A percentile compares a stretch with the other conserved stretches of the same genome.
These are phyloP conservation scores for Catocala fraxini DNA, from an alignment of 2,888 invertebrate species.

Conservation along the genomic window DNA sequence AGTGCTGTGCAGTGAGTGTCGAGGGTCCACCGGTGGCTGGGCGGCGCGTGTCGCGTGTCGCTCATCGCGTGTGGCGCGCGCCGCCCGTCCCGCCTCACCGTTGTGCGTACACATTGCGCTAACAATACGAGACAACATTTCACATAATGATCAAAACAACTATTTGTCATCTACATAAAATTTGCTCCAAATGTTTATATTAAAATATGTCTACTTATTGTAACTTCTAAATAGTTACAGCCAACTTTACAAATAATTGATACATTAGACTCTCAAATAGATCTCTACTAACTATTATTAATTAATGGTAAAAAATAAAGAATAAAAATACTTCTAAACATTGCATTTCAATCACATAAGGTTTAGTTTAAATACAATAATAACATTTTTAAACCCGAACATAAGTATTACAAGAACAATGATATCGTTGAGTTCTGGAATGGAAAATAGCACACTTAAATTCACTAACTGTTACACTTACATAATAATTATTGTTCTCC, in stretches of 20 bases:
- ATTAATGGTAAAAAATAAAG: slow-evolving; percentile 88
- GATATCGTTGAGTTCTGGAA: slow-evolving; percentile 87
- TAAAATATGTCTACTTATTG: slow-evolving; percentile 87
- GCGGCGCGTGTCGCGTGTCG: slow-evolving; percentile 33
- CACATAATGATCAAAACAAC: slow-evolving; percentile 87
- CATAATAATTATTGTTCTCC: slow-evolving; percentile 88
- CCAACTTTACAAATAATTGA: slow-evolving; percentile 88
- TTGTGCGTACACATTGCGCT: slow-evolving; percentile 86
- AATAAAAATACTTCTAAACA: slow-evolving; percentile 88
- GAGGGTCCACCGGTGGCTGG: slow-evolving; percentile 63
- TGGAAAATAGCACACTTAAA: slow-evolving; percentile 88
- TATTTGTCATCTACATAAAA: slow-evolving; percentile 87
- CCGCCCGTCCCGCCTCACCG: slow-evolving; percentile 64
- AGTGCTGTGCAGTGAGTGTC: slow-evolving; percentile 85
- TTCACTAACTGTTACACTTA: slow-evolving; percentile 88
- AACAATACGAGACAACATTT: slow-evolving; percentile 83
- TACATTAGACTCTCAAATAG: slow-evolving; percentile 88
- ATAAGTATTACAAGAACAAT: slow-evolving; percentile 86
- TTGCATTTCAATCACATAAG: slow-evolving; percentile 88
- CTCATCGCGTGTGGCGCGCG: slow-evolving; percentile 25
- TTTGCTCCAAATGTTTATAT: slow-evolving; percentile 87
- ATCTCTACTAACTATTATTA: slow-evolving; percentile 87
- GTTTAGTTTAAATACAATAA: slow-evolving; percentile 87
- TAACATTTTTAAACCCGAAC: slow-evolving; percentile 87
- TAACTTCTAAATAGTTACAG: slow-evolving; percentile 87